Conservation (phyloP, 53 echinoderm and acorn worm genomes). For the Arbacia lixula region DNA sequence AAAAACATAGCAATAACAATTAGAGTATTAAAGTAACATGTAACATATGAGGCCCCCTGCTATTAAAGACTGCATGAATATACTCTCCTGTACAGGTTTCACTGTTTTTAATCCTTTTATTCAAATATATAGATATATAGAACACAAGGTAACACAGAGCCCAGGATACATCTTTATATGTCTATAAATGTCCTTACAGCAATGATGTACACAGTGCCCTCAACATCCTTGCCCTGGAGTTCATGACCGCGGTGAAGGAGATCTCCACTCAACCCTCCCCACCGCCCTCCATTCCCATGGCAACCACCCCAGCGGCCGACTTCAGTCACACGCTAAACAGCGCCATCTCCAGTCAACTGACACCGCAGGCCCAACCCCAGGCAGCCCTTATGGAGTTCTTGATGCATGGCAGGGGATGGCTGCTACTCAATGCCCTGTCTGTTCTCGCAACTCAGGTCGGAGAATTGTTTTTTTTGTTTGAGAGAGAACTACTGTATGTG, state of each 20-base stretch:
- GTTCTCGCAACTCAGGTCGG: conserved; percentile 86
- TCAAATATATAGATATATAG: too few relatives aligned
- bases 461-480: too few relatives aligned
- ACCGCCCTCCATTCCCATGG: too few relatives aligned
- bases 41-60: too few relatives aligned
- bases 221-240: conserved; percentile 89
- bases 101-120: too few relatives aligned
- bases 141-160: too few relatives aligned
- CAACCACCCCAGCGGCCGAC: background rate
- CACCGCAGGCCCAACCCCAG: conserved; percentile 40
- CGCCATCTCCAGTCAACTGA: conserved; percentile 46
- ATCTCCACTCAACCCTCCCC: conserved; percentile 60
- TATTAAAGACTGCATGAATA: too few relatives aligned
- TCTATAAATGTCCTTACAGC: conserved; percentile 64
- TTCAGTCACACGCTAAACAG: conserved; percentile 15
- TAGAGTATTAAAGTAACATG: too few relatives aligned
- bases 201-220: conserved; percentile 95
- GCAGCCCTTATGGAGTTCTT: conserved; percentile 75
- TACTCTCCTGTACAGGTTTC: too few relatives aligned
- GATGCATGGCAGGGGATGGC: conserved; percentile 94
- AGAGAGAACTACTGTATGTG: too few relatives aligned
- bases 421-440: conserved; percentile 82
- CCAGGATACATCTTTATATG: too few relatives aligned
- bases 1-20: too few relatives aligned
- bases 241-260: conserved; percentile 88